Percentiles rank a stretch among this genome's conserved stretches.
phyloP scores from a whole-genome alignment of 2,797 vertebrate species.

The Tapirus indicus region DNA sequence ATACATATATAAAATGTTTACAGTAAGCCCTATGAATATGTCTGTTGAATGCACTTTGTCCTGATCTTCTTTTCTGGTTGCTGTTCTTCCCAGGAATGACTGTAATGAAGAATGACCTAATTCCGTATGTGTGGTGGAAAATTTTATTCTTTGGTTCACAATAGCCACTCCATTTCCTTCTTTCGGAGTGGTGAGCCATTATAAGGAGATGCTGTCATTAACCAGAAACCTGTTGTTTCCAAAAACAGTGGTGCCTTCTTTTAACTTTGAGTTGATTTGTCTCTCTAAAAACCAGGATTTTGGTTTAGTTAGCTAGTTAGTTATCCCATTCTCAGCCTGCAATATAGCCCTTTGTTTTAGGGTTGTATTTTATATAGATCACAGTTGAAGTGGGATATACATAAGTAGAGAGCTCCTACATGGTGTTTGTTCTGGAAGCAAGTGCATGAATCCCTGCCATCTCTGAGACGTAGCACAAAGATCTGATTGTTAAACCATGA shows the following conservation, averaged over 20 bases:
- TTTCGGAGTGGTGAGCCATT: neutral
- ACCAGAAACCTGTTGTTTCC: neutral
- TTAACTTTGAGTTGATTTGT: neutral
- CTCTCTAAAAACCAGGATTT: neutral
- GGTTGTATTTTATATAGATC: neutral
- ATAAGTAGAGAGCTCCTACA: neutral
- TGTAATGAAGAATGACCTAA: neutral
- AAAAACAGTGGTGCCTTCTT: neutral
- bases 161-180: neutral
- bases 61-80: neutral
- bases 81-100: neutral
- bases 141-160: neutral
- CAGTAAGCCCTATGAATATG: neutral
- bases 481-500: neutral
- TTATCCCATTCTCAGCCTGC: neutral
- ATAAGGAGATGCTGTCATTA: neutral
- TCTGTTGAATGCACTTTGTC: neutral
- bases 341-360: neutral
- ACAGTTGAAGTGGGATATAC: neutral
- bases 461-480: neutral
- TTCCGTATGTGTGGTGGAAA: neutral
- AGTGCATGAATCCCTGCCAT: fast-evolving
- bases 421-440: neutral
- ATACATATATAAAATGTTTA: neutral
- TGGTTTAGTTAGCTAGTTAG: neutral